Percentiles rank a stretch among this genome's conserved stretches.
Conservation (phyloP, 2,113 vertebrate genomes). For the Enhydra lutris region DNA sequence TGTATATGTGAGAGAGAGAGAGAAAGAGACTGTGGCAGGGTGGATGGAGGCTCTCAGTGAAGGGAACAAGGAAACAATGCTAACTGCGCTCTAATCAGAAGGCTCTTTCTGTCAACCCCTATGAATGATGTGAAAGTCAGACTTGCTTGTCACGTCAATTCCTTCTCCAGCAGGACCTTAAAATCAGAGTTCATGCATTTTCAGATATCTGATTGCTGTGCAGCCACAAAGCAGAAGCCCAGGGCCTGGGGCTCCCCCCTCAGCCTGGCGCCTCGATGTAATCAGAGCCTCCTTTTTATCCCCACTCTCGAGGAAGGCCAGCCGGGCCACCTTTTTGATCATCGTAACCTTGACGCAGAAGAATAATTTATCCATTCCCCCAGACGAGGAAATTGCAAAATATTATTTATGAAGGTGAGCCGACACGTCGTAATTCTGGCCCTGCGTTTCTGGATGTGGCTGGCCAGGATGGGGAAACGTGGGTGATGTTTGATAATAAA, state of each 20-base stretch:
- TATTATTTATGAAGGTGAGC: slow-evolving; percentile 71
- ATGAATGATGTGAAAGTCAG: neutral
- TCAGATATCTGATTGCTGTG: slow-evolving; percentile 43
- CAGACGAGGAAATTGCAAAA: slow-evolving; percentile 56
- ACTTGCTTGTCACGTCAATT: neutral
- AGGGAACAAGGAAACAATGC: neutral
- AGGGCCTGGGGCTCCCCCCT: neutral
- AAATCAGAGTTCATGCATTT: neutral
- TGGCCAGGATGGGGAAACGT: neutral
- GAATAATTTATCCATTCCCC: slow-evolving; percentile 66
- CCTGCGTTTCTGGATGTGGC: neutral
- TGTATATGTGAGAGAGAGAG: no score
- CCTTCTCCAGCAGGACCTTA: neutral
- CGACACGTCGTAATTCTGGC: slow-evolving; percentile 28
- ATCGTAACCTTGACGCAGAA: slow-evolving; percentile 57
- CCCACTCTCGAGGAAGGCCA: slow-evolving; percentile 32
- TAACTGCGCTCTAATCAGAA: neutral
- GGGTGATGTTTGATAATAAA: slow-evolving; percentile 34
- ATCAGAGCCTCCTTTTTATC: slow-evolving; percentile 57
- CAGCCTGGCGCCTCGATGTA: slow-evolving; percentile 44
- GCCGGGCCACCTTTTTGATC: slow-evolving; percentile 61
- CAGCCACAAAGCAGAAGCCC: neutral
- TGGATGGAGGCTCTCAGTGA: no score
- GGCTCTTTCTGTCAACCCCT: neutral
- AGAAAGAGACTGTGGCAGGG: neutral